Evolutionary conservation across 2,113 vertebrate species (phyloP).

Genomic region (Tragelaphus buxtoni): DNA sequence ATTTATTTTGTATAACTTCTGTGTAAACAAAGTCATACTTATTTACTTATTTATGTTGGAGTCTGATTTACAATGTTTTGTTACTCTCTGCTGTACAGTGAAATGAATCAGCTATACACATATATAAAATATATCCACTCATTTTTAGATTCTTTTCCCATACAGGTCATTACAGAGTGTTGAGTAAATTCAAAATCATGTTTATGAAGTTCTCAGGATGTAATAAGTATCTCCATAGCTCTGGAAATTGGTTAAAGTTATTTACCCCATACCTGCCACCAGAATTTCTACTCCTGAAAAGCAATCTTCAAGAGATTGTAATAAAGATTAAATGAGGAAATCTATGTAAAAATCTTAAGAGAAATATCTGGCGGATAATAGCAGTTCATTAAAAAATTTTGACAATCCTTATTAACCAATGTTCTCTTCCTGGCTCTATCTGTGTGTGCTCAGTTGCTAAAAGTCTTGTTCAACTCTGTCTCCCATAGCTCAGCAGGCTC

Average conservation of each 20-base stretch:
- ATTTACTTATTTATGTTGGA: background rate
- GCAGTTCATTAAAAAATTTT: background rate
- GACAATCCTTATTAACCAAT: background rate
- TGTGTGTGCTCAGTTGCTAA: background rate
- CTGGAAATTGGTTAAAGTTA: background rate
- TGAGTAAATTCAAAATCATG: background rate
- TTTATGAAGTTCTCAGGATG: background rate
- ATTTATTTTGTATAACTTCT: background rate
- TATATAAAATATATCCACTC: background rate
- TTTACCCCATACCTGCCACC: background rate
- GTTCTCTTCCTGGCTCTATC: background rate
- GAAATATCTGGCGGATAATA: background rate
- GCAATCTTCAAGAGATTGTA: background rate
- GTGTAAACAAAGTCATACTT: background rate
- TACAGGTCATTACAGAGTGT: background rate
- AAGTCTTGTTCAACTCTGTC: background rate
- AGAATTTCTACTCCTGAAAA: background rate
- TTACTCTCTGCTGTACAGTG: background rate
- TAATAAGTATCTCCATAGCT: background rate
- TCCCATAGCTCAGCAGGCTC: background rate
- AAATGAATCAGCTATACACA: background rate
- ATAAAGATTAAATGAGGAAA: background rate
- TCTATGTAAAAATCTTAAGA: background rate
- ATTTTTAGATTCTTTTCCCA: background rate
- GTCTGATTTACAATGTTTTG: background rate